phyloP scores from a whole-genome alignment of 2,888 invertebrate genomes.

The Dryadula phaetusa region DNA sequence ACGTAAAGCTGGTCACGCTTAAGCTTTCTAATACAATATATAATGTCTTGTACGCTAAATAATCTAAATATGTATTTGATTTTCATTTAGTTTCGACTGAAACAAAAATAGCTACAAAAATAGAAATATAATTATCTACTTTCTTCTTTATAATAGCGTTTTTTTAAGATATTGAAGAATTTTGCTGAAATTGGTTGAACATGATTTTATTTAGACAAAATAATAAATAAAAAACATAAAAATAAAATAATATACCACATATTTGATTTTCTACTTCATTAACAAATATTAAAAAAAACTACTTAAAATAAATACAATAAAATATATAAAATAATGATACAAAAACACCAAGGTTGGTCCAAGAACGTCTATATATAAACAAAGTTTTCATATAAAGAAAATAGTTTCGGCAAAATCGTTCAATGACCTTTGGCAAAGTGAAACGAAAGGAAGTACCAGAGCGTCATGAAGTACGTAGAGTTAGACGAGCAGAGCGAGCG shows the following conservation, averaged over 20 bases:
- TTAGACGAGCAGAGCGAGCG: constrained; percentile 33
- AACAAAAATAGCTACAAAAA: constrained; percentile 38
- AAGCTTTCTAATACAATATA: constrained; percentile 27
- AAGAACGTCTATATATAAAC: no score
- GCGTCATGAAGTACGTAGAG: constrained; percentile 22
- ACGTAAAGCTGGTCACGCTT: constrained; percentile 21
- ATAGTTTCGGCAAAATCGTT: constrained; percentile 27
- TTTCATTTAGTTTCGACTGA: constrained; percentile 33
- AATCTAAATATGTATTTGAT: constrained; percentile 22
- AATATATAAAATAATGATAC: not conserved
- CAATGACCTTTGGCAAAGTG: constrained; percentile 27
- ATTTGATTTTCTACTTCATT: no score
- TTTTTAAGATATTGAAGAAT: constrained; percentile 21
- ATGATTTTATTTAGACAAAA: not conserved
- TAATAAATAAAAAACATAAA: no score
- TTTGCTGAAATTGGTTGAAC: constrained; percentile 18
- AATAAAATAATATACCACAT: no score
- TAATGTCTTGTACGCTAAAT: constrained; percentile 17
- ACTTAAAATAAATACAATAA: not conserved
- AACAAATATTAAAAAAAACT: no score
- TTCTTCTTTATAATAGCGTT: constrained; percentile 14
- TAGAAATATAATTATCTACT: constrained; percentile 35
- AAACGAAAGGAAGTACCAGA: constrained; percentile 36
- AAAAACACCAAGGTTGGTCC: no score
- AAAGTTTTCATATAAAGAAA: no score